These are phyloP conservation scores for Mellilla xanthometata DNA, from an alignment of 2,888 invertebrate species.

Conservation along the genomic window DNA sequence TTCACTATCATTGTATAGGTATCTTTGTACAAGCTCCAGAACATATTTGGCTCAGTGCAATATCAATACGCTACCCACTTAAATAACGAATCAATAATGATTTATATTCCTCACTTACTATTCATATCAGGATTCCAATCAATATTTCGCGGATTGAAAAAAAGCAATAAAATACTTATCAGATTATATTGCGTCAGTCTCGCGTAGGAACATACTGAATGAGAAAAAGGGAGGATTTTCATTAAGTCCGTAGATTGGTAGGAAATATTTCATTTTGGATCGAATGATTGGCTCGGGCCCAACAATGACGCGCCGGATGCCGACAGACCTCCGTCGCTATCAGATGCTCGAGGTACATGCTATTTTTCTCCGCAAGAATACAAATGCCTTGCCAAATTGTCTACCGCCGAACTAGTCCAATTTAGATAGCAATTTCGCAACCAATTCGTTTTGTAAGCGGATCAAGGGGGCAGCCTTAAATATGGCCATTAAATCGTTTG, in stretches of 20 bases:
- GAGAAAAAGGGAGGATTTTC: constrained; percentile 56
- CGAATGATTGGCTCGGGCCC: constrained; percentile 73
- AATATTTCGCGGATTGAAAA: constrained; percentile 30
- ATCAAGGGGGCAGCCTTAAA: constrained; percentile 77
- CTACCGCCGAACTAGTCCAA: constrained; percentile 79
- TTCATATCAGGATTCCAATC: constrained; percentile 36
- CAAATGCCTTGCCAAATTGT: constrained; percentile 82
- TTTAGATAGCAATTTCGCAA: constrained; percentile 80
- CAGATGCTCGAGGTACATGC: constrained; percentile 75
- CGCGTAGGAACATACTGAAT: constrained; percentile 46
- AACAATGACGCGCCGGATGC: constrained; percentile 56
- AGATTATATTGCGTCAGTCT: constrained; percentile 31
- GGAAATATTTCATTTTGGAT: constrained; percentile 68
- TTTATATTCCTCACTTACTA: constrained; percentile 25
- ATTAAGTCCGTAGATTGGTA: constrained; percentile 59
- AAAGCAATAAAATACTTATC: constrained; percentile 35
- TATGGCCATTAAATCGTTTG: constrained; percentile 73
- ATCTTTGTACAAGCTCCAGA: constrained; percentile 6
- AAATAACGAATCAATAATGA: constrained; percentile 18
- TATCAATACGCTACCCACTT: neutral
- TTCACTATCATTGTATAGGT: constrained; percentile 49
- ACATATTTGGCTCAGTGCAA: neutral
- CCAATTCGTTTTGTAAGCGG: constrained; percentile 79
- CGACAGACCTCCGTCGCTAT: constrained; percentile 69
- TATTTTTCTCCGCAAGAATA: constrained; percentile 79